These are phyloP conservation scores for Sinhomidia bicolor DNA, from an alignment of 2,888 invertebrate genomes.

Conservation along the genomic window DNA sequence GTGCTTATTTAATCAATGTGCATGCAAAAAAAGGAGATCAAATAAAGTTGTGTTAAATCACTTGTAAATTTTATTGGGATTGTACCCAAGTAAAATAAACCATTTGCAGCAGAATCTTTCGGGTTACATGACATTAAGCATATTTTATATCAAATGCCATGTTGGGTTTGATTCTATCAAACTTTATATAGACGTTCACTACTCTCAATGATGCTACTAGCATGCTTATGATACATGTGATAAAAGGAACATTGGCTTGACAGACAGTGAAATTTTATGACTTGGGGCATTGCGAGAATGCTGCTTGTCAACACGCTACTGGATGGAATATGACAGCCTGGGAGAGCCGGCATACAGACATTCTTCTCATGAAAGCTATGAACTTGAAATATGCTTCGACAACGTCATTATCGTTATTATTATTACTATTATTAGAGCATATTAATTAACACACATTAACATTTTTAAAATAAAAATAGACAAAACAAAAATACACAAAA, in stretches of 20 bases:
- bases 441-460: too few species aligned
- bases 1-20: background rate
- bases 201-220: background rate
- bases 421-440: too few species aligned
- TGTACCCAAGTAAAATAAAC: background rate
- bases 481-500: too few species aligned
- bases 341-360: background rate
- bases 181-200: too few species aligned
- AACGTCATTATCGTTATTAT: background rate
- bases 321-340: background rate
- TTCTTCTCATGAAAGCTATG: background rate
- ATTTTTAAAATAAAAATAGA: too few species aligned
- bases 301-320: background rate
- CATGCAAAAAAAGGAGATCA: background rate
- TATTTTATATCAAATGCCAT: too few species aligned
- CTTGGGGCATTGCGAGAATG: background rate
- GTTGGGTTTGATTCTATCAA: too few species aligned
- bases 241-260: background rate
- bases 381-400: background rate
- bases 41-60: conserved; percentile 24
- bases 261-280: background rate
- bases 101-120: background rate
- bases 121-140: too few species aligned
- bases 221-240: background rate
- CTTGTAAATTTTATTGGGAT: conserved; percentile 55